These are phyloP conservation scores for Trachops cirrhosus DNA, from an alignment of 2,797 vertebrate species.

Conservation along the genomic window DNA sequence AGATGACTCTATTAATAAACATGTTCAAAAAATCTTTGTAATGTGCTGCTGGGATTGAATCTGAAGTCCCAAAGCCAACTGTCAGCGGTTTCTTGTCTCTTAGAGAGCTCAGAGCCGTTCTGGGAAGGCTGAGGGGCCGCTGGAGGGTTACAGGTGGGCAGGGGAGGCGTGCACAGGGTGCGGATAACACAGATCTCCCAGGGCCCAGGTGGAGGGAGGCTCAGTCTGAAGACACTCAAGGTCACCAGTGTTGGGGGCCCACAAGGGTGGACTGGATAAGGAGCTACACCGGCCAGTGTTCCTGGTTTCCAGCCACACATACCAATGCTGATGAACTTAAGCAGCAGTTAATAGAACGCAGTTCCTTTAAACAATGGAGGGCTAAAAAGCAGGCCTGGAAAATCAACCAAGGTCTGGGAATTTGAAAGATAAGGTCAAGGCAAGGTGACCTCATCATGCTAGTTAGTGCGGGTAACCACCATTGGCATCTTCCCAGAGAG, in stretches of 20 bases:
- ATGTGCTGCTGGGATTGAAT: neutral
- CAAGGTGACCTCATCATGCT: neutral
- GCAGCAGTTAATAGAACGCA: neutral
- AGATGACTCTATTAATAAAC: neutral
- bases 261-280: neutral
- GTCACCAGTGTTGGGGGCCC: neutral
- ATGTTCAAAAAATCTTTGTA: neutral
- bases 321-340: neutral
- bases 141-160: too few species aligned
- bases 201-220: neutral
- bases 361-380: neutral
- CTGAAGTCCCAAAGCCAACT: neutral
- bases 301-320: neutral
- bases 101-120: neutral
- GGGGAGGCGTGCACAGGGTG: accelerated
- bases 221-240: neutral
- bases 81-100: neutral
- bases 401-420: neutral
- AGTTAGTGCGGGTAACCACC: neutral
- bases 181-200: neutral
- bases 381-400: neutral
- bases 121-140: neutral
- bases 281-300: neutral
- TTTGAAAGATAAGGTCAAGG: neutral
- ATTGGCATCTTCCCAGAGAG: neutral